Conservation (phyloP, 1,140 invertebrate species). For the Rhagoletis zephyria region DNA sequence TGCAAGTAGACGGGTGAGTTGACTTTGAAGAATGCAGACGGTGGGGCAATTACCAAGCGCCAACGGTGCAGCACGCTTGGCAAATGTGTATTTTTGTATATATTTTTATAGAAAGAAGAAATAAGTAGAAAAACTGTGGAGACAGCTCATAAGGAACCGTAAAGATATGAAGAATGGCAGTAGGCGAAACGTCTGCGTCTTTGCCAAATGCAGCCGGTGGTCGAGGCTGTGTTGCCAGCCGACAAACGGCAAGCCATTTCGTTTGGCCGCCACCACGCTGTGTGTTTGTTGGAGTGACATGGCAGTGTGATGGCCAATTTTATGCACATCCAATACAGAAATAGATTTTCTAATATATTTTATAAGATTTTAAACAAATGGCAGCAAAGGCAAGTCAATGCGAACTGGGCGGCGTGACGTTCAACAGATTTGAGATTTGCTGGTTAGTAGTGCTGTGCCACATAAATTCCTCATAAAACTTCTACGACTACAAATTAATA, state of each 20-base stretch:
- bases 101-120: not conserved
- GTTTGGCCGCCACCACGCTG: not conserved
- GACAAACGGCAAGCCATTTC: not conserved
- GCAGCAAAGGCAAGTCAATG: not conserved
- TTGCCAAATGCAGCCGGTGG: not conserved
- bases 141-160: not conserved
- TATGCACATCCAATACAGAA: not conserved
- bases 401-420: not conserved
- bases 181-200: not conserved
- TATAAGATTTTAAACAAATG: not conserved
- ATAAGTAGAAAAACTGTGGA: not conserved
- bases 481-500: too few species aligned
- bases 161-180: not conserved
- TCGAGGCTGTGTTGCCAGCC: not conserved
- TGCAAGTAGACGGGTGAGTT: conserved; percentile 28
- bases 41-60: conserved; percentile 26
- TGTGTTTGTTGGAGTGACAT: not conserved
- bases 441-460: too few species aligned
- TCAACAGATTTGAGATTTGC: too few species aligned
- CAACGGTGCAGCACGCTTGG: conserved; percentile 6
- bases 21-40: conserved; percentile 42
- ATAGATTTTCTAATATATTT: conserved; percentile 7
- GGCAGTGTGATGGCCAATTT: conserved; percentile 19
- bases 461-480: too few species aligned
- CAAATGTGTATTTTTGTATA: not conserved